phyloP scores from a whole-genome alignment of 2,113 vertebrate genomes.

The Callospermophilus lateralis region DNA sequence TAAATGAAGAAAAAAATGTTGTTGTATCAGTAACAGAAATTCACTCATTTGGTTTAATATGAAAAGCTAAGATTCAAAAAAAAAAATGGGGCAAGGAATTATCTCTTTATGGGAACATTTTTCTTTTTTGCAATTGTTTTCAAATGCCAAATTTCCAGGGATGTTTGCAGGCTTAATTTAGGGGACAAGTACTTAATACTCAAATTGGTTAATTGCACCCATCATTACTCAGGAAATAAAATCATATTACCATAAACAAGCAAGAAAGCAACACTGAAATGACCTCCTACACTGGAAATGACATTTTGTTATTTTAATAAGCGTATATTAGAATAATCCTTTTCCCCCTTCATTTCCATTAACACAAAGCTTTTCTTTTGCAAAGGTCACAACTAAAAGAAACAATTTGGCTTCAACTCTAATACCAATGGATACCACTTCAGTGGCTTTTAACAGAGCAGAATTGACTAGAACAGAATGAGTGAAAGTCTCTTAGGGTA shows the following conservation, averaged over 20 bases:
- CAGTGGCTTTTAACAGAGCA: slow-evolving; percentile 65
- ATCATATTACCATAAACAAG: slow-evolving; percentile 37
- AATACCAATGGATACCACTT: slow-evolving; percentile 64
- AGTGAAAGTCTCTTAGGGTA: slow-evolving; percentile 35
- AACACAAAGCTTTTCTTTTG: slow-evolving; percentile 54
- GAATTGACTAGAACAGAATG: slow-evolving; percentile 46
- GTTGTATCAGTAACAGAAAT: background rate
- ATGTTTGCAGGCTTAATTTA: slow-evolving; percentile 43
- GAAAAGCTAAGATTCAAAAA: background rate
- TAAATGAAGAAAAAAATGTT: background rate
- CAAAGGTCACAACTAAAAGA: slow-evolving; percentile 61
- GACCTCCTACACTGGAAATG: slow-evolving; percentile 3
- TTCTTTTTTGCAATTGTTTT: slow-evolving; percentile 21
- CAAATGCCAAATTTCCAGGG: slow-evolving; percentile 54
- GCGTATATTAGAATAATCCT: slow-evolving; percentile 28
- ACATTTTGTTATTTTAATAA: slow-evolving; percentile 67
- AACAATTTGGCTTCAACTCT: slow-evolving; percentile 56
- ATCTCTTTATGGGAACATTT: background rate
- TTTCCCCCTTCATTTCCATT: slow-evolving; percentile 12
- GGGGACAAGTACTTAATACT: slow-evolving; percentile 4
- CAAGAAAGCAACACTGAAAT: background rate
- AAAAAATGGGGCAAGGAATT: background rate
- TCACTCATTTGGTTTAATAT: slow-evolving; percentile 28
- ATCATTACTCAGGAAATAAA: slow-evolving; percentile 62
- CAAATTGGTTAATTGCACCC: slow-evolving; percentile 63